Base-by-base conservation (phyloP, 2,113 vertebrate species). In the Prunella himalayana region DNA sequence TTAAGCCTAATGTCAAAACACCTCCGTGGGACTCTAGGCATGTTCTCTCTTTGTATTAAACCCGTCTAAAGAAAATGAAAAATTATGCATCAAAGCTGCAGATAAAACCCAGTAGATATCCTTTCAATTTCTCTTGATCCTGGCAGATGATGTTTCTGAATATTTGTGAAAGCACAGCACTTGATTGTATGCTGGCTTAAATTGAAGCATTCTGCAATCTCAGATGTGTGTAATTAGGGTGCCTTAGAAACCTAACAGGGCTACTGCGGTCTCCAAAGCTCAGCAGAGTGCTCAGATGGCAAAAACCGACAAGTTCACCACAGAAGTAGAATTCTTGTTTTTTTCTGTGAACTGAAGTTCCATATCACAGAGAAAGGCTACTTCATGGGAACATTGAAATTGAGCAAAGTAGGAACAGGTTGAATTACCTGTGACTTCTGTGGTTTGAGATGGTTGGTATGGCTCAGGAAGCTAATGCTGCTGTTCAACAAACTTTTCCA, bases 1-100 rank as follows among this genome's bases (percentile, higher is more conserved):
- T 98, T 98, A 98, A 98, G 94, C 88, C 92, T 97, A 96, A 98
- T 98, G 97, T 98, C 98, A 98, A 98, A 98, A 98, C 95, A 98
- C 96, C 97, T 98, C 98, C 91, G 85, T 95, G 82, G 97, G 97
- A 98, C 90, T 92, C 94, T 64, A 95, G 94, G 86, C 88, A 65
- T 97, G 94, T 95, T 97, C 95, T 77, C 63, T 95, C 87, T 97
- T 92, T 96, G 72, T 95, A 86, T 72, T 94, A 92, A 97, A 93
- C 28, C 47, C 56, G 75, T 94, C 91, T 85, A 95, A 94, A 96
- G 94, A 97, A 98, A 97, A 98, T 92, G 92, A 97, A 98, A 97
- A 97, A 94, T 89, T 93, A 95, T 96, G 73, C 93, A 84, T 82
- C 73, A 82, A 30, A 93, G 76, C 86, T 84, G 17, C 66, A 90